Base-by-base conservation (phyloP, 2,888 invertebrate genomes). In the Tinea semifulvella region DNA sequence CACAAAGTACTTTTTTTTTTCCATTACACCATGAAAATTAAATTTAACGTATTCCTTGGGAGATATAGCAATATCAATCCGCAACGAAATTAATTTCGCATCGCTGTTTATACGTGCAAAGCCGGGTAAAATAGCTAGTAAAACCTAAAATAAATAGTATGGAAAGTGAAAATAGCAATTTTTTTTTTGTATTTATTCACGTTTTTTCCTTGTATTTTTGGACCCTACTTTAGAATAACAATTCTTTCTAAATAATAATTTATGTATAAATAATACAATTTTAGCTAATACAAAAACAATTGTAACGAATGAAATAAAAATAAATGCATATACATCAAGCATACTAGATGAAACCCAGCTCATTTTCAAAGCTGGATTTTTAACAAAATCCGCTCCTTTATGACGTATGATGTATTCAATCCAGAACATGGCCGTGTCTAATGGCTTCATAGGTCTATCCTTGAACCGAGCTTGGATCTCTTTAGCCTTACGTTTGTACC, bases 401-500 rank as follows among this genome's bases (percentile, higher is more conserved):
- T 85, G 65, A 36, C 85, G 70, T 2, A 85, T 63, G 1, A 85
- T 74, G 53, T 85, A 85, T 49, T 85, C 84, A 8, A 83, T 68
- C 85, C 85, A 85, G 54, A 62, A 85, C 47, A 82, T 61, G 0
- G 83, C 83, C 1, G 73, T 79, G 43, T 84, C 73, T 35, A 76
- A 58, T 0, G 84, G 70, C 19, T 57, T 66, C 61, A 82, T 56
- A 0, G 85, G 85, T 40, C 85, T 73, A 56, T 85, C 85, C 50
- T 71, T 77, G 52, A 83, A 85, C 22, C 81, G 62, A 7, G 50
- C 49, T 0, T 84, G 80, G 16, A 82, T 55, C 44, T 61, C 56
- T 49, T 68, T 60, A 1, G 83, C 72, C 13, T 61, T 76, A 1
- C 47, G 52, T 39, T 51, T 60, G 49, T 66, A 80, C 0, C 58